A percentile compares a stretch with the other conserved stretches of the same genome.
phyloP scores from a whole-genome alignment of 2,888 invertebrate genomes.

The Cryptocephalus primarius region DNA sequence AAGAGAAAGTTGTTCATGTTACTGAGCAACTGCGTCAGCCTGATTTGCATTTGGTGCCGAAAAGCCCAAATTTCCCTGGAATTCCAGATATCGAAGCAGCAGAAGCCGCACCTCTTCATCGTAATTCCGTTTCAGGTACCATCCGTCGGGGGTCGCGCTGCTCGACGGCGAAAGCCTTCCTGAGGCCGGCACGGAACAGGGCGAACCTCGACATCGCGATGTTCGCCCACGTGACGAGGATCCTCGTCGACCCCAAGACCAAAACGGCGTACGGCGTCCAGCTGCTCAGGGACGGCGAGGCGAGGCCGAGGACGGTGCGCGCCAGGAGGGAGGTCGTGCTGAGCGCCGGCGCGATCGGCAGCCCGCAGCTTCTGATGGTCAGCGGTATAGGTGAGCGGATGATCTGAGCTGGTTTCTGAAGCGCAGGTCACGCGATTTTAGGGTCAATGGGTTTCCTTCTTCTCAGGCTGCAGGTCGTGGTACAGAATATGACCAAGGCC shows the following conservation, averaged over 20 bases:
- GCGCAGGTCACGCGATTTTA: neutral
- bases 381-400: constrained; percentile 53
- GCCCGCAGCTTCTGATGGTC: constrained; percentile 83
- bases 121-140: constrained; percentile 19
- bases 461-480: too few species aligned
- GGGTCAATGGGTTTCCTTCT: too few species aligned
- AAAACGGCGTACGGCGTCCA: constrained; percentile 69
- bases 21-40: too few species aligned
- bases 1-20: too few species aligned
- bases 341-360: constrained; percentile 78
- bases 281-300: constrained; percentile 47
- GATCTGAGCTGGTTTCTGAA: neutral
- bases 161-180: constrained; percentile 79
- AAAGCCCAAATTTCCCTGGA: too few species aligned
- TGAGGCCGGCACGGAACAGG: constrained; percentile 68
- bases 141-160: constrained; percentile 75
- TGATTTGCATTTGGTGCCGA: too few species aligned
- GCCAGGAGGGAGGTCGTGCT: constrained; percentile 74
- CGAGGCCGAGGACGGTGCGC: constrained; percentile 51
- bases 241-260: constrained; percentile 55
- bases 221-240: constrained; percentile 56
- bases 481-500: too few species aligned
- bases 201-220: constrained; percentile 71
- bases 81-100: too few species aligned
- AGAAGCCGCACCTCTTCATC: too few species aligned